Evolutionary conservation across 2,113 vertebrate species (phyloP), one percentile per base, ranked within the genome.

Genomic region (Labeo catla): DNA sequence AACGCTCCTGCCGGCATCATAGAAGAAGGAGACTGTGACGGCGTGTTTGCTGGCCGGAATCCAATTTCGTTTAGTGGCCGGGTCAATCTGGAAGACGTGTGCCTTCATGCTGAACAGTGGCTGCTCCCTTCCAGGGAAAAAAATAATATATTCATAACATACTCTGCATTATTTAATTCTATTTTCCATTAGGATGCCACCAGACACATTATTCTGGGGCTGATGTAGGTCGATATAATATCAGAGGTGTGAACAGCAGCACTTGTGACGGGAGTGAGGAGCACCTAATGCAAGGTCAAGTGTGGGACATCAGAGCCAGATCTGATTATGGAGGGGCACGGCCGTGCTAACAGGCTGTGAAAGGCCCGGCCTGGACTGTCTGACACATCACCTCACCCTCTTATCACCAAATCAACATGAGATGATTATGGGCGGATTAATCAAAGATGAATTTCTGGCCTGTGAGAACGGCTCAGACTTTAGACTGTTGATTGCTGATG

Each of bases 1-100:
- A 34, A 97, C 98, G 0, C 91, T 96, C 84, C 98, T 95, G 0
- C 92, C 96, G 91, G 95, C 96, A 89, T 99, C 95, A 19, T 93
- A 95, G 90, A 94, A 95, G 90, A 95, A 95, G 77, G 95, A 95
- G 86, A 99, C 98, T 0, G 97, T 97, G 86, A 97, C 92, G 0
- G 98, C 97, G 0, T 99, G 98, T 57, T 98, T 99, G 93, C 97
- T 97, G 74, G 97, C 97, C 0, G 97, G 98, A 90, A 99, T 96
- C 98, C 98, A 99, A 93, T 97, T 98, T 47, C 97, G 91, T 76
- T 99, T 99, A 90, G 98, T 99, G 84, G 96, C 94, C 0, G 98
- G 97, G 90, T 99, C 98, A 0, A 99, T 99, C 92, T 99, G 97
- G 95, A 99, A 99, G 10, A 99, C 98, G 1, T 99, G 98, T 3